phyloP scores from a whole-genome alignment of 92 coral and sea anemone genomes.

The Zoanthus gigantus region DNA sequence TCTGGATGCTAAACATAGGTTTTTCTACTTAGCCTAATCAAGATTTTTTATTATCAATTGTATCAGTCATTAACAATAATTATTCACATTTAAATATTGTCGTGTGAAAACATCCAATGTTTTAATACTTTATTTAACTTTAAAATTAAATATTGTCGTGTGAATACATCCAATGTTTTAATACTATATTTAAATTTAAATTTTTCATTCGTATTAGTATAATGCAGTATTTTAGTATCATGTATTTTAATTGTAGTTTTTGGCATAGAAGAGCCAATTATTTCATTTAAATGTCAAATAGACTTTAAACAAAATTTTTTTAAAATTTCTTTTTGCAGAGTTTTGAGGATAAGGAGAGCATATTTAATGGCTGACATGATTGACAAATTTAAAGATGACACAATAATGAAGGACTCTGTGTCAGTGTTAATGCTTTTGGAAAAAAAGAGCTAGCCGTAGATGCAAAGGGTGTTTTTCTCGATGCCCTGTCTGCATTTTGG shows the following conservation, averaged over 20 bases:
- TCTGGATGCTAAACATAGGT: conserved; percentile 26
- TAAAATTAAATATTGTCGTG: conserved; percentile 11
- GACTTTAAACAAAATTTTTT: not conserved
- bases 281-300: conserved; percentile 4
- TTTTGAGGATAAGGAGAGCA: conserved; percentile 51
- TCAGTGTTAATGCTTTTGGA: conserved; percentile 70
- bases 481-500: conserved; percentile 75
- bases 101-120: conserved; percentile 15
- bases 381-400: conserved; percentile 56
- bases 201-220: conserved; percentile 18
- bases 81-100: conserved; percentile 32
- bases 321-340: conserved; percentile 30
- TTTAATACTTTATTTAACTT: conserved; percentile 19
- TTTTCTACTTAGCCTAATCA: conserved; percentile 19
- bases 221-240: conserved; percentile 27
- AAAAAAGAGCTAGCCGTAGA: conserved; percentile 64
- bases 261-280: conserved; percentile 33
- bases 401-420: conserved; percentile 44
- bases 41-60: conserved; percentile 32
- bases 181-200: conserved; percentile 11
- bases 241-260: conserved; percentile 26
- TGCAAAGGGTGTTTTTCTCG: conserved; percentile 70
- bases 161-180: conserved; percentile 28
- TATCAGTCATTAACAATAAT: conserved; percentile 24
- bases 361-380: conserved; percentile 57